A percentile compares a stretch with the other conserved stretches of the same genome.
Conservation (phyloP, 2,888 invertebrate genomes). For the Emmelina monodactyla region DNA sequence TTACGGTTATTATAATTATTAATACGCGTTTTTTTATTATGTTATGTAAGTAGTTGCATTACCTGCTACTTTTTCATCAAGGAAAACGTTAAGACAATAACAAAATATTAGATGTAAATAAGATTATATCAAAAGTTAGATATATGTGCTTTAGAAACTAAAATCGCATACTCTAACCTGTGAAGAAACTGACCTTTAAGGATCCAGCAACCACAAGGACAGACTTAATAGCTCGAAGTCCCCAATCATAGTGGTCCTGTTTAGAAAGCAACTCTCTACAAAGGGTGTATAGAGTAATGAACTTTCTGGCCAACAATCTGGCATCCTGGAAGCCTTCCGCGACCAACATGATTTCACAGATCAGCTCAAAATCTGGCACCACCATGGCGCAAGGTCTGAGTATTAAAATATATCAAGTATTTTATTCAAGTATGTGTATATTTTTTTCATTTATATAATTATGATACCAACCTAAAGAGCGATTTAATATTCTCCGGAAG, state of each 20-base stretch:
- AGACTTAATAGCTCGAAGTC: slow-evolving; percentile 92
- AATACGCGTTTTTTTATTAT: too few relatives aligned
- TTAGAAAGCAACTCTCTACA: slow-evolving; percentile 90
- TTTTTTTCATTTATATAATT: too few relatives aligned
- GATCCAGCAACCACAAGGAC: slow-evolving; percentile 94
- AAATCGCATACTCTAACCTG: too few relatives aligned
- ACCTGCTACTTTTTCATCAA: too few relatives aligned
- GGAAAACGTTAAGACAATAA: too few relatives aligned
- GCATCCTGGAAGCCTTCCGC: slow-evolving; percentile 96
- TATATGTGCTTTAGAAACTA: too few relatives aligned
- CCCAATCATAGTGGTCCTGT: slow-evolving; percentile 98
- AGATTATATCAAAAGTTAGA: too few relatives aligned
- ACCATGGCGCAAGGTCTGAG: slow-evolving; percentile 95
- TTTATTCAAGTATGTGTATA: too few relatives aligned
- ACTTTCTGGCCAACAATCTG: slow-evolving; percentile 87
- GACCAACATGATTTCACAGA: slow-evolving; percentile 96
- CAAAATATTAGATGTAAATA: too few relatives aligned
- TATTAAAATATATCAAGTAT: slow-evolving; percentile 3
- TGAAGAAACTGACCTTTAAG: slow-evolving; percentile 67
- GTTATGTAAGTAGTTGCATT: slow-evolving; percentile 4
- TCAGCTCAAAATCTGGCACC: slow-evolving; percentile 94
- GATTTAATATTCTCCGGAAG: slow-evolving; percentile 83
- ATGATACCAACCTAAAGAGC: slow-evolving; percentile 60
- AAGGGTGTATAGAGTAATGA: slow-evolving; percentile 90
- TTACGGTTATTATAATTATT: too few relatives aligned